Evolutionary conservation across 1,140 invertebrate species (phyloP).

Genomic region (Amphibalanus amphitrite): DNA sequence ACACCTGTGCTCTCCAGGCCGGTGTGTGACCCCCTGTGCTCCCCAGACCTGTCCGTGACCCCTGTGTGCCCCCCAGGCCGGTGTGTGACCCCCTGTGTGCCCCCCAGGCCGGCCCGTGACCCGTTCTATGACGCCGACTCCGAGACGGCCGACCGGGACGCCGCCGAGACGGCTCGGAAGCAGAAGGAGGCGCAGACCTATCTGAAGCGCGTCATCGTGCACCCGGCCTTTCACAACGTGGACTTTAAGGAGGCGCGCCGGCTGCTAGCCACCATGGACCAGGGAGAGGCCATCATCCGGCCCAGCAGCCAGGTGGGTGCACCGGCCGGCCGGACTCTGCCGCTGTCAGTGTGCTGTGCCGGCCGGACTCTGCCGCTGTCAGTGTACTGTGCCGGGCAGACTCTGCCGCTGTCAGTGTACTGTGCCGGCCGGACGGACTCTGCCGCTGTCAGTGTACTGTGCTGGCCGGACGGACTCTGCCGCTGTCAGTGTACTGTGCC

Average conservation of each 20-base stretch:
- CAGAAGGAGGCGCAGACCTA: conserved; percentile 58
- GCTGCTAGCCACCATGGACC: conserved; percentile 74
- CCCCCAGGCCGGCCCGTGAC: conserved; percentile 41
- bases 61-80: too few relatives aligned
- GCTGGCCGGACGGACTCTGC: too few relatives aligned
- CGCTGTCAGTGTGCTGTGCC: too few relatives aligned
- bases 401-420: too few relatives aligned
- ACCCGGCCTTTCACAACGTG: conserved; percentile 95
- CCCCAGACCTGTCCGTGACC: conserved; percentile 96
- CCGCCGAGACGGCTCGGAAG: conserved; percentile 64
- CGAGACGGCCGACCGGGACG: conserved; percentile 60
- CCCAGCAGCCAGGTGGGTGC: conserved; percentile 57
- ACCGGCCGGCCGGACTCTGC: too few relatives aligned
- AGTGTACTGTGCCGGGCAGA: too few relatives aligned
- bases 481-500: too few relatives aligned
- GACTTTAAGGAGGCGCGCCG: conserved; percentile 82
- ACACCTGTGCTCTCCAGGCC: conserved; percentile 74
- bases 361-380: too few relatives aligned
- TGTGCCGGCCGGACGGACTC: too few relatives aligned
- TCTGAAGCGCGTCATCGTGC: conserved; percentile 90
- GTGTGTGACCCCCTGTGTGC: not conserved
- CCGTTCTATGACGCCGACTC: conserved; percentile 76
- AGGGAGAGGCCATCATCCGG: conserved; percentile 88
- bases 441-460: too few relatives aligned
- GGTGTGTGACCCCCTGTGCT: conserved; percentile 88